A percentile compares a stretch with the other conserved stretches of the same genome.
Conservation (phyloP, 2,797 vertebrate genomes). For the Crax fasciolata region DNA sequence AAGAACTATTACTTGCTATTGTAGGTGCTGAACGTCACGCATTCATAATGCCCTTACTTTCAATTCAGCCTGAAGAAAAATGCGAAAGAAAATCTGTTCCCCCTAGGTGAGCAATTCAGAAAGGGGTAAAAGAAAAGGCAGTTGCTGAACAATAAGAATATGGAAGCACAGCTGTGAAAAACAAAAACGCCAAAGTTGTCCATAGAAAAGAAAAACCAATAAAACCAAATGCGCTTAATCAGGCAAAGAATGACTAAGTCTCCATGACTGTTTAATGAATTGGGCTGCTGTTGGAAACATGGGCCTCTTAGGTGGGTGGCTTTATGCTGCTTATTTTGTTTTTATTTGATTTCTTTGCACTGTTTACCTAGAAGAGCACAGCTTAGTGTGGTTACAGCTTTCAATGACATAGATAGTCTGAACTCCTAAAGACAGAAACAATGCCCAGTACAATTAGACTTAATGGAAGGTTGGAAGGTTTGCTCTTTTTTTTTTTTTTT, state of each 20-base stretch:
- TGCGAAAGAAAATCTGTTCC: constrained; percentile 51
- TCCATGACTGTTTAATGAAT: constrained; percentile 38
- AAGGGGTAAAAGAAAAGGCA: neutral
- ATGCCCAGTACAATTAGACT: neutral
- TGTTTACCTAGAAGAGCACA: constrained; percentile 33
- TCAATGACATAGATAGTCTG: neutral
- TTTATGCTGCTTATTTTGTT: constrained; percentile 37
- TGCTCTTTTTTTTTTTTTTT: neutral
- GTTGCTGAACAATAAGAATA: constrained; percentile 4
- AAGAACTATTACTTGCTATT: constrained; percentile 74
- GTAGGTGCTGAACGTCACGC: constrained; percentile 62
- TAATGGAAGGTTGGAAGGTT: constrained; percentile 20
- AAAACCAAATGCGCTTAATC: constrained; percentile 18
- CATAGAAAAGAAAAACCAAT: constrained; percentile 8
- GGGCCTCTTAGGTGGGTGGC: neutral
- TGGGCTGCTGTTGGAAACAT: constrained; percentile 14
- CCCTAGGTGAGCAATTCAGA: constrained; percentile 31
- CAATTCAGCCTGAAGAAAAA: constrained; percentile 71
- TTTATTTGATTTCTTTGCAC: constrained; percentile 22
- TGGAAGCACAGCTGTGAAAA: constrained; percentile 30
- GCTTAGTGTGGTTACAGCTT: constrained; percentile 7
- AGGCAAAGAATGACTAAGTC: constrained; percentile 61
- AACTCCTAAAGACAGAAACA: neutral
- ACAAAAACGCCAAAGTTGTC: neutral
- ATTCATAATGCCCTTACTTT: constrained; percentile 71